Evolutionary conservation across 2,113 vertebrate species (phyloP).

Genomic region (Rhinogobius similis): DNA sequence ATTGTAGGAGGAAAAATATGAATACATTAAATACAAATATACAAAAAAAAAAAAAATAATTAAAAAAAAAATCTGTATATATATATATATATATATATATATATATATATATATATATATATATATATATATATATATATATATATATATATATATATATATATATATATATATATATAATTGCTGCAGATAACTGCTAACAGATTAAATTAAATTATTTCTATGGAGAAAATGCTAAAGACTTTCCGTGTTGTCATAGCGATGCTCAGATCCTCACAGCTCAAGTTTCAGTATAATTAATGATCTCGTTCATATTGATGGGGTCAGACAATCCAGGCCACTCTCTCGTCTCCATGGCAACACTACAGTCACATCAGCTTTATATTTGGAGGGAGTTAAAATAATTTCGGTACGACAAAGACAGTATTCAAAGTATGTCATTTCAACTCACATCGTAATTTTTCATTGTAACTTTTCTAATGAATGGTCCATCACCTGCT

Average conservation of each 20-base stretch:
- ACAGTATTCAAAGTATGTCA: not conserved
- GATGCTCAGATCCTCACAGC: slow-evolving; percentile 33
- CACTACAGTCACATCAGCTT: not conserved
- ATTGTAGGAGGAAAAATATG: not conserved
- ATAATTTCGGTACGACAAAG: not conserved
- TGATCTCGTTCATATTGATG: slow-evolving; percentile 10
- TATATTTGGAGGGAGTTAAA: not conserved
- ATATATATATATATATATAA: too few relatives aligned
- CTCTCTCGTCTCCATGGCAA: slow-evolving; percentile 29
- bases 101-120: too few relatives aligned
- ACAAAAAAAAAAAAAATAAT: too few relatives aligned
- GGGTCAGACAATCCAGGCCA: not conserved
- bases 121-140: too few relatives aligned
- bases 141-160: too few relatives aligned
- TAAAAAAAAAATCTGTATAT: too few relatives aligned
- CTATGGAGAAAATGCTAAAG: not conserved
- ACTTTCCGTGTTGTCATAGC: slow-evolving; percentile 7
- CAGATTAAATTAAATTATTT: not conserved
- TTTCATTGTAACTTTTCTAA: too few relatives aligned
- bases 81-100: too few relatives aligned
- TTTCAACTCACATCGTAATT: too few relatives aligned
- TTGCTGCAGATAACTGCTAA: not conserved
- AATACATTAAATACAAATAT: too few relatives aligned
- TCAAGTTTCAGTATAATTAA: slow-evolving; percentile 30
- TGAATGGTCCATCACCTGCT: too few relatives aligned